Conservation (phyloP, 1,140 invertebrate species). For the Pseudoatta argentina region DNA sequence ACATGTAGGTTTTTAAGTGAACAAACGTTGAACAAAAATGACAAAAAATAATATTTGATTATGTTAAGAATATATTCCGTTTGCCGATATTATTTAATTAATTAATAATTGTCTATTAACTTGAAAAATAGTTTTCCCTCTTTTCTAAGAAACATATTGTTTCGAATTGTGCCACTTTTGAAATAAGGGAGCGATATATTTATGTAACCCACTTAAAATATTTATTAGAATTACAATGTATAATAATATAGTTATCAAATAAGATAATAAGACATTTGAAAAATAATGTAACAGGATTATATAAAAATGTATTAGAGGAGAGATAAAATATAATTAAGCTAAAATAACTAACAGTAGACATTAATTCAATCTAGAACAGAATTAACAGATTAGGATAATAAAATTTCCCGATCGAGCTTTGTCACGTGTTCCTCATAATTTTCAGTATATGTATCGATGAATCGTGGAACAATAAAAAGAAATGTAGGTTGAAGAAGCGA, state of each 20-base stretch:
- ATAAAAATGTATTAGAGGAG: neutral
- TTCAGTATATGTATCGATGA: conserved; percentile 12
- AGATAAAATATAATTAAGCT: neutral
- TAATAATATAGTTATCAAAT: neutral
- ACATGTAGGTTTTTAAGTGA: neutral
- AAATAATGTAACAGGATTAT: neutral
- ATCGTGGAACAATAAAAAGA: conserved; percentile 48
- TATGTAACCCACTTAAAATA: neutral
- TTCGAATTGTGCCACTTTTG: no score
- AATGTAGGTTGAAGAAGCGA: conserved; percentile 53
- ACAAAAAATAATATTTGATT: no score
- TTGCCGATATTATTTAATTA: no score
- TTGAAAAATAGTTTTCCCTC: no score
- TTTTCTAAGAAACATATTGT: no score
- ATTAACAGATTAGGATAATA: neutral
- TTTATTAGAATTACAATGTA: neutral
- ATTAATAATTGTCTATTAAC: no score
- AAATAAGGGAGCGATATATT: neutral
- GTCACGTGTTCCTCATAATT: conserved; percentile 25
- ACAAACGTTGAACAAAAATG: no score
- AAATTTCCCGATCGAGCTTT: neutral
- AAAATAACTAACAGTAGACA: neutral
- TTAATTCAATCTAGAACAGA: neutral
- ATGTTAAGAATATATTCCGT: no score
- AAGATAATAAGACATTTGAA: neutral